phyloP scores from a whole-genome alignment of 53 echinoderm and acorn worm species.

The Henricia sp. region DNA sequence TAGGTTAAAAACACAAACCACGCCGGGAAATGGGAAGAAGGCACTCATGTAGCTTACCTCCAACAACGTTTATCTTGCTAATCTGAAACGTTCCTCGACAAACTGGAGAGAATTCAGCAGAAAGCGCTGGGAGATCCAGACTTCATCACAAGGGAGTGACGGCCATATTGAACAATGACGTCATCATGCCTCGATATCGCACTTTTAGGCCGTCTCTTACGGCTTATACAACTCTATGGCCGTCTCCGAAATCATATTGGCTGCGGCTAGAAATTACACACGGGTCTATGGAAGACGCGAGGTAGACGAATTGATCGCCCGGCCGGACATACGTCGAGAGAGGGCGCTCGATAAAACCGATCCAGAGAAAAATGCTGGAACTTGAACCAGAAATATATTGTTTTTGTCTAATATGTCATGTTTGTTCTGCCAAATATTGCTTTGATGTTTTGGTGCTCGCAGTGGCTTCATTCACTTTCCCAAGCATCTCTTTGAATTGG shows the following conservation, averaged over 20 bases:
- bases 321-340: too few relatives aligned
- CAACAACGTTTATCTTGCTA: not conserved
- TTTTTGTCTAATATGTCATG: too few relatives aligned
- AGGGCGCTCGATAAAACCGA: too few relatives aligned
- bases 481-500: too few relatives aligned
- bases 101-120: slow-evolving; percentile 27
- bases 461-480: too few relatives aligned
- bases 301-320: too few relatives aligned
- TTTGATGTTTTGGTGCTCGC: too few relatives aligned
- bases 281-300: not conserved
- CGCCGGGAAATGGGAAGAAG: not conserved
- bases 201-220: not conserved
- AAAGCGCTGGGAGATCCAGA: slow-evolving; percentile 19
- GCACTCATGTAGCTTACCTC: slow-evolving; percentile 14
- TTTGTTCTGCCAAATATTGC: too few relatives aligned
- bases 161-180: slow-evolving; percentile 56
- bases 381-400: too few relatives aligned
- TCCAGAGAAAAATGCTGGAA: too few relatives aligned
- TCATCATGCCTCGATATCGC: slow-evolving; percentile 26
- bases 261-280: not conserved
- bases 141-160: slow-evolving; percentile 37
- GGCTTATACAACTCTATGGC: not conserved
- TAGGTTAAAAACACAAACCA: not conserved
- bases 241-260: not conserved
- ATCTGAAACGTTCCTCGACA: not conserved